Base-by-base conservation (phyloP, 2,113 vertebrate species). In the Crypturellus undulatus region DNA sequence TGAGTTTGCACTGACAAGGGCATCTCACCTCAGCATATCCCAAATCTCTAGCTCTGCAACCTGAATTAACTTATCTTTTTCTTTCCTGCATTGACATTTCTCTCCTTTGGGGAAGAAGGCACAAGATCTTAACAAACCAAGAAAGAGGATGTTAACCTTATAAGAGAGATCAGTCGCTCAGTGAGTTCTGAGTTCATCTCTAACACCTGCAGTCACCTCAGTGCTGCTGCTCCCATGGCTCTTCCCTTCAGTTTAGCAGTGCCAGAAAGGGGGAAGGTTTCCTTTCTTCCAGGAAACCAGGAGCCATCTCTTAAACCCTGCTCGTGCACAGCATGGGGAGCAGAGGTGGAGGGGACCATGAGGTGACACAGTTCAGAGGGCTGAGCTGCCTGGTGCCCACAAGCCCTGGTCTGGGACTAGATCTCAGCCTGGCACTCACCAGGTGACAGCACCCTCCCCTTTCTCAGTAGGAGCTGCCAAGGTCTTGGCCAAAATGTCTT, bases 1-100 rank as follows among this genome's bases (percentile, higher is more conserved):
- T 92, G 94, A 89, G 84, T 52, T 93, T 79, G 91, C 87, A 45
- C 20, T 1, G 8, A 40, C 14, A 42, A 14, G 72, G 89, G 75
- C 75, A 58, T n/a, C 94, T 87, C 84, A 87, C 54, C 59, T 89
- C 91, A 89, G 94, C 87, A 69, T 21, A 84, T 89, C 94, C 92
- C 64, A 93, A 90, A 92, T 82, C 78, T 89, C 58, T 47, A 73
- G 84, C 89, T 91, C 87, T 84, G 89, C 89, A 93, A 77, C 80
- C 81, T 79, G 92, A 75, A 79, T 49, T 91, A 78, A 81, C 86
- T 64, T 90, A 56, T 58, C 77, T 89, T 87, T 75, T 65, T 60
- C 87, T 92, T 70, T 79, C 81, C 43, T 21, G 52, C 91, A 87
- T 76, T 92, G 89, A 87, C 70, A 84, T 85, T 91, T 91, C 67